Base-by-base conservation (phyloP, 2,113 vertebrate species). In the Pseudorasbora parva region DNA sequence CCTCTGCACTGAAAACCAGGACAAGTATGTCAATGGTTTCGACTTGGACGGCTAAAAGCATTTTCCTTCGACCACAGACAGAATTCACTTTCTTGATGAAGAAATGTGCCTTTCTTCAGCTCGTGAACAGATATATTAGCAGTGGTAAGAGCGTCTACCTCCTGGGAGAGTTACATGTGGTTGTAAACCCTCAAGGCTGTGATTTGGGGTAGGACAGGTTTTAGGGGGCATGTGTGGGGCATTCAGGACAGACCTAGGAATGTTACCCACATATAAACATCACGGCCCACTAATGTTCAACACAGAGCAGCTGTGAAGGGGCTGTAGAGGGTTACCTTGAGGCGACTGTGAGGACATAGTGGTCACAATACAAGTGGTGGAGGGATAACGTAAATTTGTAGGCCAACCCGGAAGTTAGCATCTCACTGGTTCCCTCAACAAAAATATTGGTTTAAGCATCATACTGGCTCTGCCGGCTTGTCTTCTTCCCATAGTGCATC, bases 231-330 rank as follows among this genome's bases (percentile, higher is more conserved):
- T 49, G 59, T 62, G 78, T 51, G 47, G 62, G 78, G 47, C 25
- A 2, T 62, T 76, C 51, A 45, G 57, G 47, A 45, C 56, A 47
- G 17, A 66, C 45, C 30, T 8, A 17, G 78, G 78, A 69, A 81
- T 69, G 64, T 69, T 19, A 81, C 78, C 64, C 64, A 81, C 30
- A 41, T 56, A 37, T 81, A 69, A 81, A 81, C 60, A 81, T 69
- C 47, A 69, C 30, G 64, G 45, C 25, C 45, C 60, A 56, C 64
- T 68, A 56, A 12, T 47, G 19, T 23, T 51, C 62, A 69, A 81
- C 78, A 37, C 47, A 66, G 23, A 66, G 25, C 59, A 11, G 77
- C 77, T 79, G 77, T 64, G 57, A 64, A 64, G 5, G 17, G 74
- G 19, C 59, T 8, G 2, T 12, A 79, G 9, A 19, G 56, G 59